A percentile compares a stretch with the other conserved stretches of the same genome.
Conservation (phyloP, 1,140 invertebrate species). For the Drosophila melanogaster region Release_6_plus_ISO1_MT NT_033779.5:20520001-20520500, state of each 20-base stretch:
- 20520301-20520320: slow-evolving; percentile 68
- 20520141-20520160: slow-evolving; percentile 77
- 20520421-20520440: slow-evolving; percentile 1
- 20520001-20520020: slow-evolving; percentile 73
- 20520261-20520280: slow-evolving; percentile 55
- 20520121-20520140: slow-evolving; percentile 80
- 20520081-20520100: neutral
- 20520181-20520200: slow-evolving; percentile 45
- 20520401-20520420: slow-evolving; percentile 61
- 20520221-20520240: slow-evolving; percentile 79
- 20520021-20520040: slow-evolving; percentile 64
- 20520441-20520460: slow-evolving; percentile 36
- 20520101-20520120: slow-evolving; percentile 83
- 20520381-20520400: slow-evolving; percentile 81
- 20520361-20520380: slow-evolving; percentile 80
- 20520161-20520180: slow-evolving; percentile 47
- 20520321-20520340: slow-evolving; percentile 83
- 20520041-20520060: neutral
- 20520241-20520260: slow-evolving; percentile 81
- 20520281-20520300: slow-evolving; percentile 13
- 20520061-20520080: neutral
- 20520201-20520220: slow-evolving; percentile 73
- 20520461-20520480: slow-evolving; percentile 68
- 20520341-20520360: slow-evolving; percentile 83
- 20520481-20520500: slow-evolving; percentile 36